A percentile compares a stretch with the other conserved stretches of the same genome.
Conservation (phyloP, 2,113 vertebrate genomes). For the Engraulis encrasicolus region DNA sequence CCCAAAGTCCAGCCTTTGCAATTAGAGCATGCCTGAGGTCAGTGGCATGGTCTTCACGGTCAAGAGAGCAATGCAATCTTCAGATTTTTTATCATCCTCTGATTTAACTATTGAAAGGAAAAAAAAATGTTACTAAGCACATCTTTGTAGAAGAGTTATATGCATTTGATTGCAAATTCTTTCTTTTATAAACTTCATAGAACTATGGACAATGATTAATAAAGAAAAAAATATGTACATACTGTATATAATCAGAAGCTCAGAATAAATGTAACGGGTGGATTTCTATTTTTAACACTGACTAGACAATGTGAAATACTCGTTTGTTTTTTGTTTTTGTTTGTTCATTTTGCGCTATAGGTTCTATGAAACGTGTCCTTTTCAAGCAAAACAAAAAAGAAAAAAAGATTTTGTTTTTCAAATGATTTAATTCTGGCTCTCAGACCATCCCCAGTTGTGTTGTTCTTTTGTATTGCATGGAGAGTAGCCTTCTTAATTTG, state of each 20-base stretch:
- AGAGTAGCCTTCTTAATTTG: constrained; percentile 65
- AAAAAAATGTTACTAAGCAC: constrained; percentile 78
- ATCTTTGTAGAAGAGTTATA: constrained; percentile 80
- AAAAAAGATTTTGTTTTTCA: not conserved
- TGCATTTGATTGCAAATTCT: constrained; percentile 77
- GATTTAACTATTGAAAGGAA: constrained; percentile 59
- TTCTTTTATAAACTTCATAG: constrained; percentile 78
- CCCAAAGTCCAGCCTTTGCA: constrained; percentile 45
- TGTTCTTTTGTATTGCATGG: constrained; percentile 80
- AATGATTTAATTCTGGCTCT: constrained; percentile 55
- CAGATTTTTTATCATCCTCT: constrained; percentile 56
- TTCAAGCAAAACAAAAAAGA: constrained; percentile 22
- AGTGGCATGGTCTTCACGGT: constrained; percentile 36
- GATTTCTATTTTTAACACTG: constrained; percentile 87
- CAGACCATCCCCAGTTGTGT: constrained; percentile 68
- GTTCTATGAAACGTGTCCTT: constrained; percentile 65
- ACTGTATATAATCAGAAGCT: constrained; percentile 79
- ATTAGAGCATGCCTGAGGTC: constrained; percentile 50
- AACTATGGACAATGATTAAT: constrained; percentile 75
- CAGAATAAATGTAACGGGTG: constrained; percentile 81
- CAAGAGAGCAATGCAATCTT: constrained; percentile 53
- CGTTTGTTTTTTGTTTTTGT: constrained; percentile 16
- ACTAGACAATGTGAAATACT: constrained; percentile 82
- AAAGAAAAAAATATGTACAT: constrained; percentile 73
- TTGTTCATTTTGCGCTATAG: constrained; percentile 49